phyloP scores from a whole-genome alignment of 2,113 vertebrate genomes.

The Ictalurus punctatus region DNA sequence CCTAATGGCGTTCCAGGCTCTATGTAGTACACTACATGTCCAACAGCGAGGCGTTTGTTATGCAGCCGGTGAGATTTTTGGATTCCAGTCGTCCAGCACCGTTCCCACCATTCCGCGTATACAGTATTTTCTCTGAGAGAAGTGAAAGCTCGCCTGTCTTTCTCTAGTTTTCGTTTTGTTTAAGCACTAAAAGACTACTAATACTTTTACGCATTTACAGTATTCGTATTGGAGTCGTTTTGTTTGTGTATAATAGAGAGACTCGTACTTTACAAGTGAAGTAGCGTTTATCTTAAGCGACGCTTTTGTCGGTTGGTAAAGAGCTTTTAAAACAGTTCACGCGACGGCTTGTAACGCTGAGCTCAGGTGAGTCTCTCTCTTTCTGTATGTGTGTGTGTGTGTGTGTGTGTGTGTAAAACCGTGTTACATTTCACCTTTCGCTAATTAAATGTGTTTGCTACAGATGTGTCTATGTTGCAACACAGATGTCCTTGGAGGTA shows the following conservation, averaged over 20 bases:
- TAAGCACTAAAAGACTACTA: neutral
- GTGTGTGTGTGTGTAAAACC: neutral
- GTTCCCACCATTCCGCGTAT: conserved; percentile 49
- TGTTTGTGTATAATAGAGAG: neutral
- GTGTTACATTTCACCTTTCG: neutral
- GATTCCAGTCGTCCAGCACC: conserved; percentile 25
- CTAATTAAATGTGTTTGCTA: neutral
- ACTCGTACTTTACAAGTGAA: neutral
- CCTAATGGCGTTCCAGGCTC: neutral
- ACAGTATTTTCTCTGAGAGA: conserved; percentile 9
- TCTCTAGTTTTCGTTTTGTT: neutral
- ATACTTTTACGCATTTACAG: neutral
- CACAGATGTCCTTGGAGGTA: neutral
- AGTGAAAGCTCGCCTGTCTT: conserved; percentile 32
- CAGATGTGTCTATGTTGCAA: neutral
- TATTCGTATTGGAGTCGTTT: neutral
- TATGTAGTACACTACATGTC: neutral
- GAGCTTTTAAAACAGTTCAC: conserved; percentile 11
- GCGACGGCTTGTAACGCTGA: neutral
- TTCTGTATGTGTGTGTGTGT: conserved; percentile 3
- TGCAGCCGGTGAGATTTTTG: neutral
- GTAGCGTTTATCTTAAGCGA: neutral
- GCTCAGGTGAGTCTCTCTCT: conserved; percentile 5
- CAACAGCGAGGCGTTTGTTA: neutral
- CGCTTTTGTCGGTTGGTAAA: neutral